Evolutionary conservation across 2,888 invertebrate genomes (phyloP), one percentile per base, ranked within the genome.

Genomic region (Calameuta idolon): DNA sequence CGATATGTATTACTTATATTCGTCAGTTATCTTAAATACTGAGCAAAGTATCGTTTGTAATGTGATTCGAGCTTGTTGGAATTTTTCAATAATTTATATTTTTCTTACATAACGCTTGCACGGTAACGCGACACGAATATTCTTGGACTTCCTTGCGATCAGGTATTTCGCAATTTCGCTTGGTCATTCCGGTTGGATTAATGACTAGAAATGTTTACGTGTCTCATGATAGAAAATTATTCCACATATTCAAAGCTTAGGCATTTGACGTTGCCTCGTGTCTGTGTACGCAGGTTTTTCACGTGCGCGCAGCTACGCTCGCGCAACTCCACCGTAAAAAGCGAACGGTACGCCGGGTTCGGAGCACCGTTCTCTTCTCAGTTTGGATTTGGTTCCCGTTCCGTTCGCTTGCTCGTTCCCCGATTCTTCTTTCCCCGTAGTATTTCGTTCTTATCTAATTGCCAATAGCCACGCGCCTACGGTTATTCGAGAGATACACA

Each of bases 301-400:
- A 34, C 71, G 33, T 71, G 71, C 71, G 71, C 71, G 71, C 68
- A 75, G 37, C 69, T 73, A 87, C 88, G 88, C 89, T 81, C 75
- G 87, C 88, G 88, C 88, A 88, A 80, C 85, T 87, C 84, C 85
- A 55, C 85, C 84, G 86, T 87, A 87, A 87, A 87, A 88, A 88
- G 86, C 86, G 86, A 85, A 84, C 85, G 88, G 88, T 86, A 87
- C 89, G 88, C 80, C 84, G 85, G 79, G 85, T 85, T 85, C 85
- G 84, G 87, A 83, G 85, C 85, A 87, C 81, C 82, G 85, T 82
- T 83, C 83, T 80, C 69, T 78, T 82, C 86, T 88, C 87, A 87
- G 88, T 88, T 87, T 86, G 83, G 85, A 88, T 85, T 88, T 82
- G 76, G 85, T 85, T 80, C 82, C 83, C 83, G 81, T 82, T 84